Conservation (phyloP, 2,888 invertebrate genomes). For the Leptothorax acervorum region DNA sequence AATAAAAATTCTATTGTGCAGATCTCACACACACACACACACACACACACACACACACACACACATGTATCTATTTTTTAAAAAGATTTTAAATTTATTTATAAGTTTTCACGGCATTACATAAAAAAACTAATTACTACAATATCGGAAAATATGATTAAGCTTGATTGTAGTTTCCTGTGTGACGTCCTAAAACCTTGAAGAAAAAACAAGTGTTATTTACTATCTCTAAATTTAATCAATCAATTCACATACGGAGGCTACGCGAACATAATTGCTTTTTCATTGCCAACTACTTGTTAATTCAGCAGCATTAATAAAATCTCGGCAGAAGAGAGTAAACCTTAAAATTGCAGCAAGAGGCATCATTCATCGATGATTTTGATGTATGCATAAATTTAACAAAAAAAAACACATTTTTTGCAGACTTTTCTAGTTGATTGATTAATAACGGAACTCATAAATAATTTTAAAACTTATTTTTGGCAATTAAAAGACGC, state of each 20-base stretch:
- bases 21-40: too few relatives aligned
- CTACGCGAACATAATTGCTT: background rate
- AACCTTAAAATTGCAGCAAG: background rate
- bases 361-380: background rate
- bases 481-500: background rate
- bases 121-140: background rate
- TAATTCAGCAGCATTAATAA: background rate
- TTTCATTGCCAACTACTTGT: constrained; percentile 29
- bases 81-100: background rate
- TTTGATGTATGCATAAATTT: background rate
- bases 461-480: background rate
- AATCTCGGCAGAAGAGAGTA: background rate
- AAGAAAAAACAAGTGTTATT: background rate
- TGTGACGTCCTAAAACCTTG: background rate
- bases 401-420: background rate
- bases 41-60: too few relatives aligned
- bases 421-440: background rate
- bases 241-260: background rate
- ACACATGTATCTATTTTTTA: background rate
- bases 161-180: background rate
- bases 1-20: too few relatives aligned
- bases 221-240: background rate
- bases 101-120: background rate
- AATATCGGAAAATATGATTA: background rate
- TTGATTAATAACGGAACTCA: background rate